phyloP scores from a whole-genome alignment of 2,113 vertebrate genomes.

The Tricholaema leucomelas region DNA sequence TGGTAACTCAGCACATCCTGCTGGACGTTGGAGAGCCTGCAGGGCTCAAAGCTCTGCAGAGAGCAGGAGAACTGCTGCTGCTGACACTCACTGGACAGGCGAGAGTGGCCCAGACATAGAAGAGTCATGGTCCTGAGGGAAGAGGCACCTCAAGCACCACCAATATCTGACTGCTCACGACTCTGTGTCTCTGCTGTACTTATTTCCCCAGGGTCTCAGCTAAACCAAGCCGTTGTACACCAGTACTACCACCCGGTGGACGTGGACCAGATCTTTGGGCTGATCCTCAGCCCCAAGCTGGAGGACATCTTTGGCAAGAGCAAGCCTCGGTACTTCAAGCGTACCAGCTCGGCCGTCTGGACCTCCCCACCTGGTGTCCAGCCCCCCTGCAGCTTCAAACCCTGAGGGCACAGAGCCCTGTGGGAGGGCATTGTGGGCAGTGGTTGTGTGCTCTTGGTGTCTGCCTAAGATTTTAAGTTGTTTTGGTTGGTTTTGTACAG shows the following conservation, averaged over 20 bases:
- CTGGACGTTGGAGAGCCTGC: too few species aligned
- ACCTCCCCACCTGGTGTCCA: conserved; percentile 78
- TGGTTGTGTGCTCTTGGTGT: too few species aligned
- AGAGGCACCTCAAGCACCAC: too few species aligned
- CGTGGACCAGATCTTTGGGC: conserved; percentile 78
- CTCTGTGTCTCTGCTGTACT: not conserved
- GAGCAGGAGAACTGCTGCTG: too few species aligned
- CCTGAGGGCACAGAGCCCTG: not conserved
- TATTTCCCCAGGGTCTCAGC: conserved; percentile 73
- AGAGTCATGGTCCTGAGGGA: not conserved
- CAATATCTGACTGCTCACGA: accelerated
- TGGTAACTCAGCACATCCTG: not conserved
- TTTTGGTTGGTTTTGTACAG: not conserved
- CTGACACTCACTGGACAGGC: accelerated
- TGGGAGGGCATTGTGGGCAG: too few species aligned
- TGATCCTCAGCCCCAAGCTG: conserved; percentile 79
- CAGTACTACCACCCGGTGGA: conserved; percentile 89
- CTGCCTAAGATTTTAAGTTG: not conserved
- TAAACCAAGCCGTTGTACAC: conserved; percentile 81
- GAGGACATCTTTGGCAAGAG: conserved; percentile 91
- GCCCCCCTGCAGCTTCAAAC: conserved; percentile 52
- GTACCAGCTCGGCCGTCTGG: conserved; percentile 96
- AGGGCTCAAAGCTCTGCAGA: not conserved
- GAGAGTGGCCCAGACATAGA: accelerated
- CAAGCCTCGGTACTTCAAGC: conserved; percentile 93